Percentiles rank a stretch among this genome's conserved stretches.
phyloP scores from a whole-genome alignment of 2,113 vertebrate species.

The Brevimyrus niger region DNA sequence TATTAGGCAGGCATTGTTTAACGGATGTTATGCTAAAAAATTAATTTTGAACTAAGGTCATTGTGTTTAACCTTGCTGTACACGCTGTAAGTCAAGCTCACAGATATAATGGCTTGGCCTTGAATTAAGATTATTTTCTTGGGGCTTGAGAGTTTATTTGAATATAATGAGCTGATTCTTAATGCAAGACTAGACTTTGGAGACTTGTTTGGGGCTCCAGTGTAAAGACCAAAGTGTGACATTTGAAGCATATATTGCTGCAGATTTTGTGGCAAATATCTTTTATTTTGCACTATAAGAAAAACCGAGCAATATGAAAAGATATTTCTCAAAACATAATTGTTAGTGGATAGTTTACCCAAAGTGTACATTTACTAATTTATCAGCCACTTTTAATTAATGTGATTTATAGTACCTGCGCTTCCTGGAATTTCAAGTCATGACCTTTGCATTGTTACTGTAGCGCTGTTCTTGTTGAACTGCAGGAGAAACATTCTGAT shows the following conservation, averaged over 20 bases:
- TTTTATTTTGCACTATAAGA: not conserved
- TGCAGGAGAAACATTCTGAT: not conserved
- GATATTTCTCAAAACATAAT: not conserved
- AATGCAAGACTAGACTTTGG: not conserved
- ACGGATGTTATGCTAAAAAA: not conserved
- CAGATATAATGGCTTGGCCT: not conserved
- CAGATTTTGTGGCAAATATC: not conserved
- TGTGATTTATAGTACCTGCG: not conserved
- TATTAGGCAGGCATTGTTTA: not conserved
- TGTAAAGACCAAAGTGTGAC: not conserved
- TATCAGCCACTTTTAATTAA: not conserved
- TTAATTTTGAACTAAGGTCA: not conserved
- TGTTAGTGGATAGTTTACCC: not conserved
- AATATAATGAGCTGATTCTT: not conserved
- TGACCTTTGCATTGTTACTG: too few relatives aligned
- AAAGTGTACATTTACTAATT: not conserved
- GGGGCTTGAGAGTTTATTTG: not conserved
- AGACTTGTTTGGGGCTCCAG: not conserved
- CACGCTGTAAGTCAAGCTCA: not conserved
- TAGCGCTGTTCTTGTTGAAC: too few relatives aligned
- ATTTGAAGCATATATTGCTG: not conserved
- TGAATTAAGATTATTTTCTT: not conserved
- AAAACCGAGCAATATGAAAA: not conserved
- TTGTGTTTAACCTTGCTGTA: not conserved
- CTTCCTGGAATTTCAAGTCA: not conserved